Percentiles rank a stretch among this genome's conserved stretches.
Evolutionary conservation across 2,113 vertebrate species (phyloP).

Genomic region (Pseudorasbora parva): DNA sequence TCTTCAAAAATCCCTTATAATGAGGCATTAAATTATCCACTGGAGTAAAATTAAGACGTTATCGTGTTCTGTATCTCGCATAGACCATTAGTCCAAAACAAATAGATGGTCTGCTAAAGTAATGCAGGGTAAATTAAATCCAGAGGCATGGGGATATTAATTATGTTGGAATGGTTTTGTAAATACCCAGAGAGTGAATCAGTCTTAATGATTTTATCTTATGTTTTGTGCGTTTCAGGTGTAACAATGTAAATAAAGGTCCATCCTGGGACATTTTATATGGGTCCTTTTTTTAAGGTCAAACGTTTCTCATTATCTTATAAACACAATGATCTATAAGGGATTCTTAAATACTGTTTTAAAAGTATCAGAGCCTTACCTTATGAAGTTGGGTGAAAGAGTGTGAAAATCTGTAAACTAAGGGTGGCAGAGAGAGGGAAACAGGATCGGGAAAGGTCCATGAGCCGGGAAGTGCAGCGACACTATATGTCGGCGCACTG

Average conservation of each 20-base stretch:
- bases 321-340: neutral
- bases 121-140: constrained; percentile 50
- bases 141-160: constrained; percentile 35
- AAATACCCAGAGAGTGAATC: neutral
- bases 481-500: too few species aligned
- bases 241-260: constrained; percentile 48
- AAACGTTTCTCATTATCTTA: neutral
- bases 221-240: constrained; percentile 60
- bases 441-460: too few species aligned
- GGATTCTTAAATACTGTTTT: neutral
- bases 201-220: neutral
- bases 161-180: constrained; percentile 19
- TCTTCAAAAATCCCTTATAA: constrained; percentile 13
- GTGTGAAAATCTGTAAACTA: too few species aligned
- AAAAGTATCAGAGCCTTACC: neutral
- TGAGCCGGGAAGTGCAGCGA: too few species aligned
- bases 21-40: constrained; percentile 28
- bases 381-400: neutral
- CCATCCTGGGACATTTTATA: constrained; percentile 61
- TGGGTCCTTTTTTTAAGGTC: constrained; percentile 65
- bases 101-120: constrained; percentile 32
- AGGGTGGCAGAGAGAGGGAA: too few species aligned
- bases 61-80: neutral
- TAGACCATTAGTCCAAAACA: constrained; percentile 13
- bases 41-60: constrained; percentile 25